Percentiles rank a stretch among this genome's conserved stretches.
Evolutionary conservation across 2,113 vertebrate genomes (phyloP).

Genomic region (Chiloscyllium plagiosum): DNA sequence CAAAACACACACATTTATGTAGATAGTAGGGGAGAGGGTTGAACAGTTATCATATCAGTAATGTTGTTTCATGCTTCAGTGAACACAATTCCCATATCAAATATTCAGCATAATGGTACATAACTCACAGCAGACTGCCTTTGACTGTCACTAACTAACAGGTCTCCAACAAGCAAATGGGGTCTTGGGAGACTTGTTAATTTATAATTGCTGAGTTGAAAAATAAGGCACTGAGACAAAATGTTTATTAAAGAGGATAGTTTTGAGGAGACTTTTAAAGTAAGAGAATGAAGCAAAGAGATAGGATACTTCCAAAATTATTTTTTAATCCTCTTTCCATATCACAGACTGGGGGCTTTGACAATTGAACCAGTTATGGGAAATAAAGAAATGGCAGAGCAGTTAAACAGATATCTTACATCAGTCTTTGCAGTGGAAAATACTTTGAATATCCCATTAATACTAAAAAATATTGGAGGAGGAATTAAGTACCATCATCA

Average conservation of each 20-base stretch:
- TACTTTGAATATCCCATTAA: no score
- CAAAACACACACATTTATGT: background rate
- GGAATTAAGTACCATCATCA: no score
- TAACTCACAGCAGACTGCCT: background rate
- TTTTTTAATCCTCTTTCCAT: background rate
- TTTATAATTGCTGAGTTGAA: background rate
- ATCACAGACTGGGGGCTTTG: no score
- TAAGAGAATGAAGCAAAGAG: background rate
- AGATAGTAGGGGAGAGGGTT: background rate
- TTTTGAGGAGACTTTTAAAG: background rate
- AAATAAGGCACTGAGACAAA: background rate
- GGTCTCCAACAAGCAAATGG: background rate
- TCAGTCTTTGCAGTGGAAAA: no score
- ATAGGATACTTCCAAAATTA: background rate
- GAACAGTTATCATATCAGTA: background rate
- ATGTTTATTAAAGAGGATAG: background rate
- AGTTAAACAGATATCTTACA: no score
- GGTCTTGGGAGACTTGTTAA: background rate
- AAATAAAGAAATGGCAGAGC: no score
- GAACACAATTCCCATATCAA: background rate
- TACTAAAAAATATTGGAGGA: no score
- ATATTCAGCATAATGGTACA: background rate
- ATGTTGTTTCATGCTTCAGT: background rate
- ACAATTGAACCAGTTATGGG: background rate
- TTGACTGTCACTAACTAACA: background rate